Evolutionary conservation across 2,113 vertebrate genomes (phyloP).

Genomic region (Onychostoma macrolepis): DNA sequence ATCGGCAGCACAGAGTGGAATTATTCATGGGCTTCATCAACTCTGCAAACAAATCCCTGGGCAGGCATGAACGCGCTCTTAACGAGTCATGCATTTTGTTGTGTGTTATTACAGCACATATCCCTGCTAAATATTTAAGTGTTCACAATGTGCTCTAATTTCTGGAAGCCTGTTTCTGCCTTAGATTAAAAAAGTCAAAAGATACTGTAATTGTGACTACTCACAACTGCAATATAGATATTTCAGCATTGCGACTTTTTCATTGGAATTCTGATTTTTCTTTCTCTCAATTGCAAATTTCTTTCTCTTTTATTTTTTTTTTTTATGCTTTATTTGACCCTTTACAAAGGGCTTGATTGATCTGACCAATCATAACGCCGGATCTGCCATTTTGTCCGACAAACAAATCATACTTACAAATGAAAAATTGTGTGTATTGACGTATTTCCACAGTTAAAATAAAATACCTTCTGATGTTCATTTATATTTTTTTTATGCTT

Average conservation of each 20-base stretch:
- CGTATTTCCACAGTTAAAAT: too few species aligned
- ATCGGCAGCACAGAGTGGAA: slow-evolving; percentile 5
- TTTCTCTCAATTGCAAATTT: background rate
- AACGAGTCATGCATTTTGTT: slow-evolving; percentile 47
- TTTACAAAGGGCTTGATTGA: too few species aligned
- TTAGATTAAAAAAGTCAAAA: background rate
- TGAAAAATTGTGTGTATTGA: too few species aligned
- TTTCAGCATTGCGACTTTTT: background rate
- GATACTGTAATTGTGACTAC: background rate
- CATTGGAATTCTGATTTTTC: background rate
- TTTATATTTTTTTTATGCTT: too few species aligned
- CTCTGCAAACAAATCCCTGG: slow-evolving; percentile 38
- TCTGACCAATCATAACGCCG: too few species aligned
- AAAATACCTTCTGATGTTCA: too few species aligned
- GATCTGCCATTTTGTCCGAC: too few species aligned
- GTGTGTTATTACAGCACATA: slow-evolving; percentile 42
- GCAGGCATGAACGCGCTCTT: background rate
- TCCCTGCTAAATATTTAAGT: slow-evolving; percentile 55
- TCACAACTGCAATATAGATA: background rate
- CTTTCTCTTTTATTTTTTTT: background rate
- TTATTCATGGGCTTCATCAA: slow-evolving; percentile 49
- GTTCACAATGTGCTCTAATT: slow-evolving; percentile 36
- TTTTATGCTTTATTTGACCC: background rate
- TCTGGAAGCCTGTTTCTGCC: background rate
- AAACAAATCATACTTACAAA: too few species aligned